Base-by-base conservation (phyloP, 2,113 vertebrate species). In the Bombycilla garrulus region DNA sequence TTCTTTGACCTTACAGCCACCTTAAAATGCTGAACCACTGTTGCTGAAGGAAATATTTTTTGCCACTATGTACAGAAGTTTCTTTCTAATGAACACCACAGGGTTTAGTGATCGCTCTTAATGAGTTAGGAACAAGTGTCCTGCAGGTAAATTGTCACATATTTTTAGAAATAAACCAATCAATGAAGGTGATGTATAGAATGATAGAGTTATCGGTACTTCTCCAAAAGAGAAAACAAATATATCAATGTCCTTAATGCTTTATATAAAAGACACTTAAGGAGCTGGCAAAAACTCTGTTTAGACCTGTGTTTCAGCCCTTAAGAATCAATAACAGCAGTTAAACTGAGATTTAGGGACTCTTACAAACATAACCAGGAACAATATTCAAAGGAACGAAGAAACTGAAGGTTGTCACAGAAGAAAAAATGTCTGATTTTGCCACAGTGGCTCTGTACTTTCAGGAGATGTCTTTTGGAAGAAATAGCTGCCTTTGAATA, bases 71-170 rank as follows among this genome's bases (percentile, higher is more conserved):
- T 91, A 70, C 78, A 53, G 82, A 95, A 97, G 88, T 95, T 96
- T 82, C 88, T 87, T 95, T 95, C 97, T 97, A 98, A 97, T 97
- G 96, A 98, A 95, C 86, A 96, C 96, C 97, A 56, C 81, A 94
- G 97, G 96, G 97, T 94, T 97, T 97, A 93, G 97, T 97, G 97
- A 97, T 97, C 15, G 4, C 81, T 77, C 74, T 92, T 98, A 97
- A 98, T 96, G 97, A 98, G 94, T 73, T 74, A 91, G 84, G 94
- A 97, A 71, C 44, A 53, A 90, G 86, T 54, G 51, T 96, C 93
- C 96, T 96, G 92, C 94, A 94, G 96, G 89, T 91, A 96, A 93
- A 91, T 97, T 97, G 89, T 96, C 92, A 90, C 89, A 92, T 95
- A 81, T 95, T 92, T 96, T 98, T 95, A 95, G 96, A 96, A 97